Evolutionary conservation across 2,888 invertebrate genomes (phyloP).

Genomic region (Nebria salina): DNA sequence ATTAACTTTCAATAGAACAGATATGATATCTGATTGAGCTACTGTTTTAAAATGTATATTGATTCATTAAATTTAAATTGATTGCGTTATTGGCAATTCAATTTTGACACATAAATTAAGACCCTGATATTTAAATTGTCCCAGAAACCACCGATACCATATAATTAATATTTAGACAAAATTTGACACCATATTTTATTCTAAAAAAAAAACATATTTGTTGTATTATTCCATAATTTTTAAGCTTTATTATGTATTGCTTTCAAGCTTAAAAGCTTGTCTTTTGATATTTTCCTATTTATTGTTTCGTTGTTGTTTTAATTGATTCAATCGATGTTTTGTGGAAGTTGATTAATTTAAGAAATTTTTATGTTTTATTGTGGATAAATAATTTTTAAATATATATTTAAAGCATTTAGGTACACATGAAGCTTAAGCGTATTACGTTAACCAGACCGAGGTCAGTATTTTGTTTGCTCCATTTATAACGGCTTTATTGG

Average conservation of each 20-base stretch:
- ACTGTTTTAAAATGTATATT: slow-evolving; percentile 28
- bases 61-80: background rate
- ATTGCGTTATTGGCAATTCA: background rate
- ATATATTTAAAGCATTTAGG: too few species aligned
- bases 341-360: background rate
- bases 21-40: slow-evolving; percentile 28
- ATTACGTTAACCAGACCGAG: slow-evolving; percentile 8
- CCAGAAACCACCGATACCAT: background rate
- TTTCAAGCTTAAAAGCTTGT: background rate
- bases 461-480: slow-evolving; percentile 28
- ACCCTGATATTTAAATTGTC: background rate
- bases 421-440: too few species aligned
- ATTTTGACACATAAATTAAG: background rate
- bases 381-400: too few species aligned
- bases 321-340: background rate
- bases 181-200: background rate
- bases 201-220: background rate
- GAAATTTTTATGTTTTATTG: too few species aligned
- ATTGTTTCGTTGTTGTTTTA: background rate
- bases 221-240: background rate
- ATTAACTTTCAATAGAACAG: slow-evolving; percentile 28
- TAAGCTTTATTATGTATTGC: background rate
- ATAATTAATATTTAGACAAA: background rate
- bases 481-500: slow-evolving; percentile 31
- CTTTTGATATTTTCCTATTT: background rate